Base-by-base conservation (phyloP, 2,113 vertebrate species). In the Aspidoscelis tigris region DNA sequence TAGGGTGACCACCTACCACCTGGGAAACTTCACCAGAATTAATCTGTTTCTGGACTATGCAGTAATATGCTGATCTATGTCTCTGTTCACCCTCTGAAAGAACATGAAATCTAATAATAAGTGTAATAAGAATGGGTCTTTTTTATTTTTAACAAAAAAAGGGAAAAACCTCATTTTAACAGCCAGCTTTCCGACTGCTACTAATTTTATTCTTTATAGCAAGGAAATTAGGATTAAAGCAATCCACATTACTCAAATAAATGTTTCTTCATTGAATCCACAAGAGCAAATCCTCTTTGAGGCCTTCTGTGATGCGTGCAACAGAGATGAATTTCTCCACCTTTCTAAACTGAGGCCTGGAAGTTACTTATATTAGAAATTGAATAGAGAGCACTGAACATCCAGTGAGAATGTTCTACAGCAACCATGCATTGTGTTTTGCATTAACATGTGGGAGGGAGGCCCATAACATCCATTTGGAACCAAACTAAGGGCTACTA, bases 81-180 rank as follows among this genome's bases (percentile, higher is more conserved):
- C 26, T 69, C 10, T 39, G 18, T 4, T 4, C 7, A 6, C 84
- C 41, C 78, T 77, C 74, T 78, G 68, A 81, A 80, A 89, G 78
- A 1, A 64, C 3, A 9, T 47, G 10, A 39, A 6, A 69, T 73
- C 22, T 76, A 33, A 33, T 33, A 33, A 33, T 33, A 33, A 33
- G 76, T n/a, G 2, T 84, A 64, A 64, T 86, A 9, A 26, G 78
- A 6, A 68, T 22, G 41, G 11, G 3, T 11, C 53, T 58, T 53
- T 53, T 78, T 18, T 14, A 8, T 7, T 88, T 81, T 18, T 53
- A 12, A 18, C 8, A 53, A 76, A 58, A 55, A 33, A 39, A 14
- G 39, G n/a, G n/a, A 43, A 47, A 66, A 43, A 47, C 44, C 58
- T 78, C 43, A 68, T 79, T 66, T 43, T 44, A 41, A 18, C 41